Percentiles rank a stretch among this genome's conserved stretches.
phyloP scores from a whole-genome alignment of 2,113 vertebrate species.

The Alligator sinensis region DNA sequence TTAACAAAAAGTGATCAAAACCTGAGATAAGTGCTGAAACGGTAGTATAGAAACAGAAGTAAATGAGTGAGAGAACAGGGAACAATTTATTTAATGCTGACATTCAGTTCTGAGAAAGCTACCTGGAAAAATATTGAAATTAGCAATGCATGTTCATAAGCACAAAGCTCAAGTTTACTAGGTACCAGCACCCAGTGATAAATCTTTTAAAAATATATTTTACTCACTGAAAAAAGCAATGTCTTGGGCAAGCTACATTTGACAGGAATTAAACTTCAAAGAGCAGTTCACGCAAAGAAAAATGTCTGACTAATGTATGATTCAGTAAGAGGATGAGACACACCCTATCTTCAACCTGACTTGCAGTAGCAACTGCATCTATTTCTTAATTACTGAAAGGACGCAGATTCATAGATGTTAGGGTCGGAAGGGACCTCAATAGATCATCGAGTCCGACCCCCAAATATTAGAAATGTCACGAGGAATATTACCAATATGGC shows the following conservation, averaged over 20 bases:
- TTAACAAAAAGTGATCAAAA: background rate
- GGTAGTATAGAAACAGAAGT: background rate
- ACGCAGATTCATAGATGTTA: too few relatives aligned
- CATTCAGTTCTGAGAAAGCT: background rate
- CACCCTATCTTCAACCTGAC: background rate
- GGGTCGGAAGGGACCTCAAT: too few relatives aligned
- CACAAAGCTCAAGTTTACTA: background rate
- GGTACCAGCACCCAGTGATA: background rate
- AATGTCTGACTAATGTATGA: constrained; percentile 49
- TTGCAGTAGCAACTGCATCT: background rate
- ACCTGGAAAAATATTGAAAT: rapidly evolving
- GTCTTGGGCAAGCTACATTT: background rate
- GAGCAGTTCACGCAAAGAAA: background rate
- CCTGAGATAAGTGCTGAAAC: background rate
- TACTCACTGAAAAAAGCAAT: background rate
- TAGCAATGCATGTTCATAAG: too few relatives aligned
- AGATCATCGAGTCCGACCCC: too few relatives aligned
- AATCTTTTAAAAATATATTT: background rate
- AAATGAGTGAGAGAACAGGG: background rate
- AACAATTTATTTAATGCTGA: background rate
- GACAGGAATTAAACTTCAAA: background rate
- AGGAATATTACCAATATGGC: background rate
- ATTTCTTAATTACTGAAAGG: background rate
- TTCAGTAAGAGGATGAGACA: constrained; percentile 31
- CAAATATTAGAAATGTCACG: background rate